These are phyloP conservation scores for Pomatostomus ruficeps DNA, from an alignment of 2,113 vertebrate species.

Conservation along the genomic window DNA sequence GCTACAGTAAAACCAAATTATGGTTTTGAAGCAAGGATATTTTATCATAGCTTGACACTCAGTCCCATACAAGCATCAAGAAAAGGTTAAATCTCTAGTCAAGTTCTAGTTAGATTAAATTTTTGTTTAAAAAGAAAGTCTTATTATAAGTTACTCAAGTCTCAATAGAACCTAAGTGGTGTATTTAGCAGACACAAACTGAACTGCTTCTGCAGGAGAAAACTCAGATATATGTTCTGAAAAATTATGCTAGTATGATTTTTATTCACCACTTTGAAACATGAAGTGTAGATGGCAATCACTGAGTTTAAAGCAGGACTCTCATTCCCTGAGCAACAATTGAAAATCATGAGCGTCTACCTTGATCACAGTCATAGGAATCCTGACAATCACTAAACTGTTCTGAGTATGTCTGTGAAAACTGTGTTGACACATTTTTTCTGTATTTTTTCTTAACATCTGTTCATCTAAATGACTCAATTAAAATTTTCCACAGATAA, in stretches of 20 bases:
- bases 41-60: neutral
- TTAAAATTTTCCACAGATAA: neutral
- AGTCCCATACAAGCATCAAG: neutral
- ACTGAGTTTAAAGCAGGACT: neutral
- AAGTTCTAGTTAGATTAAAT: neutral
- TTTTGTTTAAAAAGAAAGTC: neutral
- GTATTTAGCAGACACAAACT: neutral
- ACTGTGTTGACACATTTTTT: neutral
- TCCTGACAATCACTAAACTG: neutral
- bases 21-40: neutral
- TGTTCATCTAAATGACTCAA: neutral
- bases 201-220: neutral
- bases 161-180: neutral
- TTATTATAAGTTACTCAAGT: neutral
- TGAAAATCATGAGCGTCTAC: neutral
- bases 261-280: neutral
- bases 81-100: neutral
- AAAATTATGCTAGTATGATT: neutral
- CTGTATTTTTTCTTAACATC: neutral
- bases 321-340: neutral
- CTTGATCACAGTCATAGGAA: neutral
- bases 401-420: neutral
- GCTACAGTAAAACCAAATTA: neutral
- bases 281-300: neutral
- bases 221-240: neutral